phyloP scores from a whole-genome alignment of 2,797 vertebrate genomes.

The Harpagifer antarcticus region DNA sequence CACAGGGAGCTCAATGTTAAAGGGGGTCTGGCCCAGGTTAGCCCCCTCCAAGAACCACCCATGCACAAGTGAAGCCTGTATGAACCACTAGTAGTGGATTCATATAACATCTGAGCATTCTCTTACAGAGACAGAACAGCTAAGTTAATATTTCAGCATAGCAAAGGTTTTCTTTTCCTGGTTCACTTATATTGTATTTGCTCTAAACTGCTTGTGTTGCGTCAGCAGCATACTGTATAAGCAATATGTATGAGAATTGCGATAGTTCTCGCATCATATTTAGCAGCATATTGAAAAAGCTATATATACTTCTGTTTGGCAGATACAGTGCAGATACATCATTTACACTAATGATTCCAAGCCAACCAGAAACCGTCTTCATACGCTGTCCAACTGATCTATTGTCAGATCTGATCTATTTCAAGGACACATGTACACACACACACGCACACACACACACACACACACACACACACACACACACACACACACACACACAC shows the following conservation, averaged over 20 bases:
- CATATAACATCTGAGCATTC: constrained; percentile 19
- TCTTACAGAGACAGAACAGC: constrained; percentile 8
- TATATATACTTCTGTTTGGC: neutral
- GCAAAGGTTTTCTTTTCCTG: constrained; percentile 21
- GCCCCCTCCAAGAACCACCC: too few species aligned
- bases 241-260: neutral
- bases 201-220: constrained; percentile 26
- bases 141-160: constrained; percentile 22
- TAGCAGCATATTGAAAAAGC: constrained; percentile 4
- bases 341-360: constrained; percentile 31
- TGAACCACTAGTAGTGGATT: constrained; percentile 11
- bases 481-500: too few species aligned
- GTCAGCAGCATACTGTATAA: constrained; percentile 11
- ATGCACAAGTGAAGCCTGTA: too few species aligned
- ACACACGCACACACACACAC: neutral
- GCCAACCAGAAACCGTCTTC: constrained; percentile 23
- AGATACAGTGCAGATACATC: neutral
- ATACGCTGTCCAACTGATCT: constrained; percentile 25
- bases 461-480: too few species aligned
- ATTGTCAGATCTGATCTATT: too few species aligned
- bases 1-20: too few species aligned
- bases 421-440: constrained; percentile 22
- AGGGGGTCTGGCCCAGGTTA: too few species aligned
- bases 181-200: constrained; percentile 31
- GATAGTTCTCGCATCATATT: constrained; percentile 15